Evolutionary conservation across 2,113 vertebrate genomes (phyloP).

Genomic region (Meleagris gallopavo): DNA sequence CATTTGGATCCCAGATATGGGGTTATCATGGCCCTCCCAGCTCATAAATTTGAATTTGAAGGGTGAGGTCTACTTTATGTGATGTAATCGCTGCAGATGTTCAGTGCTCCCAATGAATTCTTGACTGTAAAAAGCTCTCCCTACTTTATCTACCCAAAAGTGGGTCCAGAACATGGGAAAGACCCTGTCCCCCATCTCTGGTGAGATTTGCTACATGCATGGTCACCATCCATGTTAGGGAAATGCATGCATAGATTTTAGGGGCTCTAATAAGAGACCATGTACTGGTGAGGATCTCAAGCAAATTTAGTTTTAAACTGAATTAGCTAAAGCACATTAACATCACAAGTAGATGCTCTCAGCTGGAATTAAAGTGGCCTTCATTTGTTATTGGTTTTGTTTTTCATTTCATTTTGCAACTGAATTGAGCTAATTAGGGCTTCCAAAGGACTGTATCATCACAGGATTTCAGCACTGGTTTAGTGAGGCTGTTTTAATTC

Average conservation of each 20-base stretch:
- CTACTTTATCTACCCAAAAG: background rate
- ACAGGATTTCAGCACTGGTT: background rate
- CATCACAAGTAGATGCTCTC: background rate
- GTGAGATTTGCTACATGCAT: background rate
- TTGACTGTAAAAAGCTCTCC: background rate
- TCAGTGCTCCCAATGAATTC: background rate
- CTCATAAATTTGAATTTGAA: background rate
- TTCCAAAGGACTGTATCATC: background rate
- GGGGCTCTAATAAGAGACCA: background rate
- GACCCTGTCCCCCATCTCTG: background rate
- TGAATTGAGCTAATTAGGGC: background rate
- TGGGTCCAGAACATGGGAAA: background rate
- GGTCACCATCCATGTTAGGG: background rate
- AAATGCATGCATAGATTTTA: background rate
- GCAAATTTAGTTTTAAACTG: conserved; percentile 28
- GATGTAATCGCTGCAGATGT: background rate
- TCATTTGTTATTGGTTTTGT: background rate
- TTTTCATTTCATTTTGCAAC: background rate
- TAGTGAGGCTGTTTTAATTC: background rate
- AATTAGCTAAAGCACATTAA: background rate
- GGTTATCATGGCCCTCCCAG: background rate
- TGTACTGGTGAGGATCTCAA: background rate
- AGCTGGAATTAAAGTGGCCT: background rate
- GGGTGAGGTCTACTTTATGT: background rate
- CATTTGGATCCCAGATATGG: background rate